These are phyloP conservation scores for Colostygia pectinataria DNA, from an alignment of 2,888 invertebrate genomes.

Conservation along the genomic window DNA sequence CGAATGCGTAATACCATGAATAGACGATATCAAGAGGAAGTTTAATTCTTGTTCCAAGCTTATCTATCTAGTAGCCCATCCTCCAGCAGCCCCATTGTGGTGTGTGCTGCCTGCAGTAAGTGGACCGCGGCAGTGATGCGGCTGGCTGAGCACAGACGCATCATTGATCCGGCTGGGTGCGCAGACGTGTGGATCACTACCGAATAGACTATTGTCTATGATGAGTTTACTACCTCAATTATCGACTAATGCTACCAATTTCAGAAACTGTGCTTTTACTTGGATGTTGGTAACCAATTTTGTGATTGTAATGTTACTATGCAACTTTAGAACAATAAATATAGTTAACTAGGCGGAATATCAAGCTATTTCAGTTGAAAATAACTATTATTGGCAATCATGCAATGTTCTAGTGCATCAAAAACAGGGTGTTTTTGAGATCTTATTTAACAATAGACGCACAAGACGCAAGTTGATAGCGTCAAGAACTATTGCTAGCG, in stretches of 20 bases:
- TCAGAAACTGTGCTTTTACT: neutral
- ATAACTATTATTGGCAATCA: too few relatives aligned
- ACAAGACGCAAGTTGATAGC: neutral
- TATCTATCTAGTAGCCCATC: conserved; percentile 13
- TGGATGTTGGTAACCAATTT: too few relatives aligned
- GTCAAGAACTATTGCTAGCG: neutral
- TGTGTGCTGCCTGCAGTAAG: conserved; percentile 20
- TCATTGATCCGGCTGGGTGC: conserved; percentile 7
- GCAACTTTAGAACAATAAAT: too few relatives aligned
- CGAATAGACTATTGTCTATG: conserved; percentile 4
- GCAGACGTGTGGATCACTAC: conserved; percentile 9
- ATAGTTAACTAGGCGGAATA: neutral
- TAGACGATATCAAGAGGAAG: neutral
- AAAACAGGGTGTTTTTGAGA: too few relatives aligned
- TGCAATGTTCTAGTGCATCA: too few relatives aligned
- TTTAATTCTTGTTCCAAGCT: neutral
- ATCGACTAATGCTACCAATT: neutral
- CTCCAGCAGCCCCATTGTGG: conserved; percentile 25
- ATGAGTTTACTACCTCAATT: neutral
- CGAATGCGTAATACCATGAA: too few relatives aligned
- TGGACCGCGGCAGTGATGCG: conserved; percentile 12
- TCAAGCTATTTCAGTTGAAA: too few relatives aligned
- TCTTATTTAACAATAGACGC: too few relatives aligned
- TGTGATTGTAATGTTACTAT: too few relatives aligned
- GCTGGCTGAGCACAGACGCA: conserved; percentile 12